A percentile compares a stretch with the other conserved stretches of the same genome.
phyloP scores from a whole-genome alignment of 1,140 invertebrate species.

The Chironomus tepperi region DNA sequence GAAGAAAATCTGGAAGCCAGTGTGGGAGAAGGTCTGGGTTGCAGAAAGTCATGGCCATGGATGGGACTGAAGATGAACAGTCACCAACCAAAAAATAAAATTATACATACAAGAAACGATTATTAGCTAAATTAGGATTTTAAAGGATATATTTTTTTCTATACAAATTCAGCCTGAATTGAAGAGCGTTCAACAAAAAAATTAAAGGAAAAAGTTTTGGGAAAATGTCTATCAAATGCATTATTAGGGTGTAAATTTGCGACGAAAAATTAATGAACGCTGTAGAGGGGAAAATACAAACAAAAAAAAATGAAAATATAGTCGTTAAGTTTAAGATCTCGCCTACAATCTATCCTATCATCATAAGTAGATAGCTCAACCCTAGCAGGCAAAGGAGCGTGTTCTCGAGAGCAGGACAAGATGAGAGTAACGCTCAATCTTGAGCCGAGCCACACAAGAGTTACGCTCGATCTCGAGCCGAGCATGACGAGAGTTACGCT shows the following conservation, averaged over 20 bases:
- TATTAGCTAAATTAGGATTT: slow-evolving; percentile 3
- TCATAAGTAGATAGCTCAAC: no score
- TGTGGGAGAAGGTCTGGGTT: slow-evolving; percentile 69
- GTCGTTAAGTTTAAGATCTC: neutral
- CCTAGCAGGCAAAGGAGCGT: no score
- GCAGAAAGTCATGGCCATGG: slow-evolving; percentile 46
- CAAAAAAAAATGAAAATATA: slow-evolving; percentile 16
- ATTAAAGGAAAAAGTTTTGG: no score
- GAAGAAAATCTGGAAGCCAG: slow-evolving; percentile 66
- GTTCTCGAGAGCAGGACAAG: no score
- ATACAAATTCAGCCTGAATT: neutral
- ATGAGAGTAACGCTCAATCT: no score
- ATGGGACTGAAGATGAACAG: slow-evolving; percentile 46
- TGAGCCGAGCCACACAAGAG: no score
- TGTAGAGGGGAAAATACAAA: neutral
- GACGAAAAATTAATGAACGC: neutral
- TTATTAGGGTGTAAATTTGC: no score
- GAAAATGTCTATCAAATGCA: no score
- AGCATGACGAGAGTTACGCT: no score
- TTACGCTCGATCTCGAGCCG: no score
- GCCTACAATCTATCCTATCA: neutral
- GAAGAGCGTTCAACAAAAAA: neutral
- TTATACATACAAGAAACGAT: neutral
- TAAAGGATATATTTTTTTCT: neutral
- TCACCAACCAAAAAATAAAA: neutral